Evolutionary conservation across 2,797 vertebrate species (phyloP), one percentile per base, ranked within the genome.

Genomic region (Tiaroga cobitis): DNA sequence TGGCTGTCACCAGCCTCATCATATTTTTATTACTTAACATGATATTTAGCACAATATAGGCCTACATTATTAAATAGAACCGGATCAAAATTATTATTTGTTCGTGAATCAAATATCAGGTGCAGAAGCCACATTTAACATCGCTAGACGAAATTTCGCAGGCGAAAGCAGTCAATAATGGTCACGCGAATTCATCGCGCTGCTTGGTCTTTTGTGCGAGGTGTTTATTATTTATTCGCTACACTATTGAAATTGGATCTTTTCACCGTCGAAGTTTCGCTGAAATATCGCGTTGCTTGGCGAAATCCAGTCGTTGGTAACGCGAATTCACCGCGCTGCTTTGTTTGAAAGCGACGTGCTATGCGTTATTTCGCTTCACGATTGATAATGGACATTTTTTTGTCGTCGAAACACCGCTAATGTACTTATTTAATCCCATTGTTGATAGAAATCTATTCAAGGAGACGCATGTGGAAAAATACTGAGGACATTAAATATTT

Each of bases 401-500:
- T 26, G 21, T 1, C 15, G 3, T 9, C 8, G 16, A 49, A 34
- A 24, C 1, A 34, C 34, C 19, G 19, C 29, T n/a, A 56, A 54
- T 59, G 21, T 37, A 51, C 32, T 51, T 51, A 43, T n/a, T 76
- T 77, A 8, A 61, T 41, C 34, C 15, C 54, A 78, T 9, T 21
- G 37, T 24, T 51, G 16, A 41, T 63, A 81, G 11, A 70, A 29
- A 65, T 51, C 5, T 39, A 7, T 65, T 70, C 41, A 82, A 41
- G 83, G 32, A 54, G 26, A 85, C 3, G 26, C 49, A 26, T 67
- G 46, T 75, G 43, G 3, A 70, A 59, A 68, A 13, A 72, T 34
- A 41, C 49, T 82, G 26, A 80, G 67, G 70, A 84, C 7, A 81
- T 87, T 87, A 89, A 87, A 87, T 87, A 84, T 56, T 91, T 90